Percentiles rank a stretch among this genome's conserved stretches.
phyloP scores from a whole-genome alignment of 2,888 invertebrate species.

The Ariolimax columbianus region DNA sequence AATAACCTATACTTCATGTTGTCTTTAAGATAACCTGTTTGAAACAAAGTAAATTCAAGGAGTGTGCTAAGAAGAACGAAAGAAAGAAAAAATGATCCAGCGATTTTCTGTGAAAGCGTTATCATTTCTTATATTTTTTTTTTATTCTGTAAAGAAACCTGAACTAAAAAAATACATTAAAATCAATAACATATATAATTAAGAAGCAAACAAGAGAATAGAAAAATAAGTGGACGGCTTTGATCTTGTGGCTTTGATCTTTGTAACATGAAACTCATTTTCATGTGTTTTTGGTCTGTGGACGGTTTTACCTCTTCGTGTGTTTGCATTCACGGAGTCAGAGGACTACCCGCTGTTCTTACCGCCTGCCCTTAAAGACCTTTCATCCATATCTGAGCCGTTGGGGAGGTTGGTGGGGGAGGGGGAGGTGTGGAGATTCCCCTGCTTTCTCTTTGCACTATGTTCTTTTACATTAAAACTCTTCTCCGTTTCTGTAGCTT shows the following conservation, averaged over 20 bases:
- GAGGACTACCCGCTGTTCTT: not conserved
- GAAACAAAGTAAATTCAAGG: too few species aligned
- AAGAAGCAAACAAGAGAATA: not conserved
- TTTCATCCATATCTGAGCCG: not conserved
- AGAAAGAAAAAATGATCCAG: not conserved
- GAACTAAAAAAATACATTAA: not conserved
- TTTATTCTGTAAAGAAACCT: not conserved
- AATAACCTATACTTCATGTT: too few species aligned
- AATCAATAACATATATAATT: not conserved
- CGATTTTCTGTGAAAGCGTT: too few species aligned
- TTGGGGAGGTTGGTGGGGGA: not conserved
- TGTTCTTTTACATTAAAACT: too few species aligned
- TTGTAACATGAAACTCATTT: constrained; percentile 5
- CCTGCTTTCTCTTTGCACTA: too few species aligned
- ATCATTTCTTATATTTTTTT: too few species aligned
- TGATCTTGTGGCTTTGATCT: constrained; percentile 6
- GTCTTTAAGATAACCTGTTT: too few species aligned
- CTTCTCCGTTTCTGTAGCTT: too few species aligned
- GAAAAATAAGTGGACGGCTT: not conserved
- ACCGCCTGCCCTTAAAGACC: not conserved
- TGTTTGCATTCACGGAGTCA: not conserved
- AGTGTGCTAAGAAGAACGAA: too few species aligned
- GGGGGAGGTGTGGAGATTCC: too few species aligned
- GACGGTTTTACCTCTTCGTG: not conserved
- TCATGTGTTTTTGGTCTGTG: not conserved